Conservation (phyloP, 2,888 invertebrate genomes). For the Eledone cirrhosa region DNA sequence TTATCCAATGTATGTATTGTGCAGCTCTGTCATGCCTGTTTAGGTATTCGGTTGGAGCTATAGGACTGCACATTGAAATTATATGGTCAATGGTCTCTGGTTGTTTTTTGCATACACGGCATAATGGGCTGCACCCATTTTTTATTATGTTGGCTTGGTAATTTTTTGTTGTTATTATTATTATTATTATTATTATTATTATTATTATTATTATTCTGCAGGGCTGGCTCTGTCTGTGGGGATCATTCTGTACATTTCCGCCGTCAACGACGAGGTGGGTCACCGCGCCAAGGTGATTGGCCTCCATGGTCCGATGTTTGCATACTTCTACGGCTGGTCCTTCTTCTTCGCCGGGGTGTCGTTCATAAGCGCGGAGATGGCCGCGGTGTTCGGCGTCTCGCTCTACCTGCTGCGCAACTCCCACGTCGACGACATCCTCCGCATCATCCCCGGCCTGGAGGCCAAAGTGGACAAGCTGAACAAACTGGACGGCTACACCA, state of each 20-base stretch:
- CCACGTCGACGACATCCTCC: conserved; percentile 49
- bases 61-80: no score
- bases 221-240: conserved; percentile 60
- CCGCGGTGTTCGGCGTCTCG: conserved; percentile 60
- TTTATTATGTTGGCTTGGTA: no score
- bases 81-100: no score
- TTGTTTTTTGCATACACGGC: no score
- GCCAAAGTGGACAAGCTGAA: conserved; percentile 40
- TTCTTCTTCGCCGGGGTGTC: conserved; percentile 62
- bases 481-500: no score
- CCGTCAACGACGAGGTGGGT: conserved; percentile 63
- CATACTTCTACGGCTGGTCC: conserved; percentile 63
- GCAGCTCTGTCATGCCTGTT: no score
- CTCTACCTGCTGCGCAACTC: conserved; percentile 58
- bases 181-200: no score
- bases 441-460: conserved; percentile 55
- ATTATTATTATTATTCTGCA: conserved; percentile 36
- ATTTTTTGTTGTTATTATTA: no score
- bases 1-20: no score
- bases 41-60: no score
- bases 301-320: conserved; percentile 42
- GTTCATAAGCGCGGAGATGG: conserved; percentile 58
- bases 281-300: conserved; percentile 52
- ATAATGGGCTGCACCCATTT: no score
- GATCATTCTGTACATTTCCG: conserved; percentile 62